phyloP scores from a whole-genome alignment of 2,888 invertebrate species.

The Physocephala rufipes region DNA sequence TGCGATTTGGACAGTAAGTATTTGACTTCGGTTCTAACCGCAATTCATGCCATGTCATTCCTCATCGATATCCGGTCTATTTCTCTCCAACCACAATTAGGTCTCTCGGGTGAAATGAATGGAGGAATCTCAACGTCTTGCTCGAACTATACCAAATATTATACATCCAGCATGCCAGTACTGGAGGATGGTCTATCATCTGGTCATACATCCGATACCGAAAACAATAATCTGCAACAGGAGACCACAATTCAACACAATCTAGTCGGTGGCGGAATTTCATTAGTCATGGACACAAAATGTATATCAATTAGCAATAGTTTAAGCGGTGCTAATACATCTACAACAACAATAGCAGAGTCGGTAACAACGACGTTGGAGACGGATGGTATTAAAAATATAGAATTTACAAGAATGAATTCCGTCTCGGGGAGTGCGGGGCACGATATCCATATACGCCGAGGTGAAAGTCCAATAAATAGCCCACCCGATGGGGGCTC shows the following conservation, averaged over 20 bases:
- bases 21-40: too few relatives aligned
- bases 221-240: constrained; percentile 70
- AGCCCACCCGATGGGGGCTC: constrained; percentile 50
- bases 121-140: constrained; percentile 71
- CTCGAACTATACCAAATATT: constrained; percentile 73
- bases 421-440: constrained; percentile 43
- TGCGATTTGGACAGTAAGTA: constrained; percentile 89
- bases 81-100: too few relatives aligned
- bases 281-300: constrained; percentile 64
- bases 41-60: too few relatives aligned
- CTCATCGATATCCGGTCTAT: too few relatives aligned
- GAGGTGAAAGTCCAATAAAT: constrained; percentile 57
- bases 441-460: constrained; percentile 46
- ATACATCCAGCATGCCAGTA: constrained; percentile 85
- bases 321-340: constrained; percentile 56
- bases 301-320: constrained; percentile 60
- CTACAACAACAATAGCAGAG: constrained; percentile 18
- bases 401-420: constrained; percentile 5
- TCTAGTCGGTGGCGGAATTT: constrained; percentile 55
- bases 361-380: constrained; percentile 18
- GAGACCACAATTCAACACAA: constrained; percentile 45
- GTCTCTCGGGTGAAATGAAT: constrained; percentile 67
- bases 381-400: constrained; percentile 9
- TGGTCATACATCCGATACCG: constrained; percentile 91
- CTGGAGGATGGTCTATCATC: constrained; percentile 94